Conservation (phyloP, 1,140 invertebrate genomes). For the Caenorhabditis latens region DNA sequence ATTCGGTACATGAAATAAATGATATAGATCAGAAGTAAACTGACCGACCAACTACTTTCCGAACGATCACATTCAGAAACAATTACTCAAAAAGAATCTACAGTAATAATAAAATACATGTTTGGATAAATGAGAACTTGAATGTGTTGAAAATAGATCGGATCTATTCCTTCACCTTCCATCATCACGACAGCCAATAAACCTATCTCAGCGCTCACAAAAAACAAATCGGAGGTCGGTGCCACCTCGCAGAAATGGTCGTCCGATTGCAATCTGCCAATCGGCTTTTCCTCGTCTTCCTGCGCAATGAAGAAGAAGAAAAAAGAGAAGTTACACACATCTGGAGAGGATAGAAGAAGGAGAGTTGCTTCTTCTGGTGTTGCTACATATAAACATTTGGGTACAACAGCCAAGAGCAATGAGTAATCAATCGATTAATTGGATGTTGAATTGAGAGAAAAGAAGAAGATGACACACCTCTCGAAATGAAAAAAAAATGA, state of each 20-base stretch:
- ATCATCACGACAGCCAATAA: conserved; percentile 35
- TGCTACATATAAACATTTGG: conserved; percentile 53
- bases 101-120: conserved; percentile 10
- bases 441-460: neutral
- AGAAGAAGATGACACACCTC: neutral
- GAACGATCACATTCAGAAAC: neutral
- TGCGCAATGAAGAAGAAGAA: conserved; percentile 5
- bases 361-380: conserved; percentile 19
- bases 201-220: conserved; percentile 17
- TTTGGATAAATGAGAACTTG: neutral
- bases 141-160: conserved; percentile 7
- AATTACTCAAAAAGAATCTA: neutral
- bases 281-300: conserved; percentile 3
- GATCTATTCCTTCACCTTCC: neutral
- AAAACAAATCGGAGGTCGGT: conserved; percentile 48
- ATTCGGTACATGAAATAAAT: no score
- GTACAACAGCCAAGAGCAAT: neutral
- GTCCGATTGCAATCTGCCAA: conserved; percentile 48
- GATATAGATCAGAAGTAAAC: no score
- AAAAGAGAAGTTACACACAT: conserved; percentile 6
- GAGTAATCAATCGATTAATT: conserved; percentile 51
- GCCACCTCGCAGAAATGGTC: conserved; percentile 36
- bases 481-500: conserved; percentile 8
- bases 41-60: neutral
- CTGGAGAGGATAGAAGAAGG: neutral